Base-by-base conservation (phyloP, 2,113 vertebrate genomes). In the Ceyx cyanopectus region DNA sequence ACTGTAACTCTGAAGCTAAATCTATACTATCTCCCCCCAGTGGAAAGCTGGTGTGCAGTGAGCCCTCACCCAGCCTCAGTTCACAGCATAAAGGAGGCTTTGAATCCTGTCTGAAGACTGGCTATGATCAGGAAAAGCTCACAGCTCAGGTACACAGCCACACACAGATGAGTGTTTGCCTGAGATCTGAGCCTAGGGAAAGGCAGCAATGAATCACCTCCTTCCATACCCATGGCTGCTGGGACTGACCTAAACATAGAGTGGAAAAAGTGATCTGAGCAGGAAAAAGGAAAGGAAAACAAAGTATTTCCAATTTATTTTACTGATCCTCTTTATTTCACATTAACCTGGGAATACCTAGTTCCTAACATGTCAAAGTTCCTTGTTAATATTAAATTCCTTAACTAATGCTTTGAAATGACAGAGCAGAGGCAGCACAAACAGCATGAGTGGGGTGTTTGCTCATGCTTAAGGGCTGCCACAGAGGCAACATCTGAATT, bases 181-280 rank as follows among this genome's bases (percentile, higher is more conserved):
- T 70, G 43, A 84, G 62, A 30, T 41, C 74, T 70, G 43, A 84
- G 62, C 27, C 22, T 75, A 51, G 30, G 6, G 67, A 81, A 90
- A 94, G 56, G 65, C 61, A 82, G 73, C 60, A 63, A 26, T 68
- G 57, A 93, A 85, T 87, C 79, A 93, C 62, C 48, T 93, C 86
- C 67, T 87, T 76, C 57, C 72, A 54, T 45, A 58, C 14, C 37
- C 58, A 79, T 3, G 3, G 62, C 72, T 90, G 80, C 75, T 82
- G 57, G 48, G 63, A 87, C 5, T 8, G 56, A 74, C 40, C 87
- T 74, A 78, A 81, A 81, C 19, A 13, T 10, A 41, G 70, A 27
- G 30, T 20, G 40, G 74, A 40, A 29, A 41, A 37, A 70, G 22
- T 43, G 26, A 85, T 40, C 30, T 32, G 19, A 16, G 19, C 19